These are phyloP conservation scores for Cryptoprocta ferox DNA, from an alignment of 2,797 vertebrate species.

Conservation along the genomic window DNA sequence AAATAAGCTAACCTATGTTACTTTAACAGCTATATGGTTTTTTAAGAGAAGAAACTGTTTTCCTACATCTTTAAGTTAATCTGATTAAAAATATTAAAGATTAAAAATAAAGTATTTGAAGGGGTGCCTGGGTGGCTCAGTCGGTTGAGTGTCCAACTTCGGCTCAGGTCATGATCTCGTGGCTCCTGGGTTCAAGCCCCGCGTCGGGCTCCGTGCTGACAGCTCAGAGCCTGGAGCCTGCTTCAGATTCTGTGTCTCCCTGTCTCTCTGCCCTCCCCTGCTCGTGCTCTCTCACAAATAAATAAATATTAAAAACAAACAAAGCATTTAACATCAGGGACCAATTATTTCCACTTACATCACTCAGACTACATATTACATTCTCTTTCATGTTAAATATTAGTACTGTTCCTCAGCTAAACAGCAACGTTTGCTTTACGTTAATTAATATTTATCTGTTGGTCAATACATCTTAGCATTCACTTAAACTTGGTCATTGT, in stretches of 20 bases:
- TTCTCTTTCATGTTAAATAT: slow-evolving; percentile 45
- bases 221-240: no score
- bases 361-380: background rate
- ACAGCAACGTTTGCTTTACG: slow-evolving; percentile 67
- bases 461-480: slow-evolving; percentile 47
- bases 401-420: slow-evolving; percentile 47
- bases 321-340: slow-evolving; percentile 56
- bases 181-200: no score
- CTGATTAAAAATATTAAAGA: slow-evolving; percentile 58
- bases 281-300: background rate
- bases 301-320: slow-evolving; percentile 60
- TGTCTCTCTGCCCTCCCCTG: no score
- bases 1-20: slow-evolving; percentile 37
- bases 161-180: no score
- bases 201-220: no score
- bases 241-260: no score
- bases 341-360: slow-evolving; percentile 62
- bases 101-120: slow-evolving; percentile 67
- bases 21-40: slow-evolving; percentile 20
- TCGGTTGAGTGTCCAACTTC: no score
- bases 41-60: slow-evolving; percentile 39
- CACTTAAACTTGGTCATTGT: slow-evolving; percentile 27
- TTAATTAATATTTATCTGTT: slow-evolving; percentile 60
- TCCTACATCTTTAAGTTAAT: slow-evolving; percentile 42
- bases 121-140: no score